Evolutionary conservation across 1,140 invertebrate genomes (phyloP).

Genomic region (Saccostrea cuccullata): DNA sequence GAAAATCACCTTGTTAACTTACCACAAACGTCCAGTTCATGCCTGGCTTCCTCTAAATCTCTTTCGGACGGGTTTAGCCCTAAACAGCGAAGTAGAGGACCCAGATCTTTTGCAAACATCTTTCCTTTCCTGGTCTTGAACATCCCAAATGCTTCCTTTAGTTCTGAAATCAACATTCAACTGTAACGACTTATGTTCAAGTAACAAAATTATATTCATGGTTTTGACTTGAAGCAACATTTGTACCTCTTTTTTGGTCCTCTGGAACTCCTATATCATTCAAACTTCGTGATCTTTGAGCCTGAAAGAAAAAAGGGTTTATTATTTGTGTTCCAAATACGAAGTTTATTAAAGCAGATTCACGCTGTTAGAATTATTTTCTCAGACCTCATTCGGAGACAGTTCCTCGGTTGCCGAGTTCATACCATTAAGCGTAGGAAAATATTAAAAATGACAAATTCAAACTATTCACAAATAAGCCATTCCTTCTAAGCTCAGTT

Average conservation of each 20-base stretch:
- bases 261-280: slow-evolving; percentile 4
- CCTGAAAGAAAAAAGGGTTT: neutral
- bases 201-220: neutral
- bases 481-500: neutral
- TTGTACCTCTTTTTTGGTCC: slow-evolving; percentile 14
- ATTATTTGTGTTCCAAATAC: neutral
- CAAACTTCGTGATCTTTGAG: slow-evolving; percentile 12
- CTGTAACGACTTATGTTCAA: neutral
- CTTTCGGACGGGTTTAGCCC: slow-evolving; percentile 71
- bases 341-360: neutral
- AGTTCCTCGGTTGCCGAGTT: neutral
- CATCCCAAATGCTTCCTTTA: slow-evolving; percentile 68
- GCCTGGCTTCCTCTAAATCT: slow-evolving; percentile 69
- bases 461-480: neutral
- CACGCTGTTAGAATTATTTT: neutral
- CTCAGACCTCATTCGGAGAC: neutral
- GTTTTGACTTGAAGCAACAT: neutral
- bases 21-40: slow-evolving; percentile 70
- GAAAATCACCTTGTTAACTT: slow-evolving; percentile 28
- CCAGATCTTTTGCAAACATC: slow-evolving; percentile 67
- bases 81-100: slow-evolving; percentile 65
- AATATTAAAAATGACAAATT: neutral
- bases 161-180: slow-evolving; percentile 54
- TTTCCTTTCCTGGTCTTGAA: slow-evolving; percentile 68
- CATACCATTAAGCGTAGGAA: slow-evolving; percentile 6